phyloP scores from a whole-genome alignment of 1,140 invertebrate species.

The Drosophila simulans region DNA sequence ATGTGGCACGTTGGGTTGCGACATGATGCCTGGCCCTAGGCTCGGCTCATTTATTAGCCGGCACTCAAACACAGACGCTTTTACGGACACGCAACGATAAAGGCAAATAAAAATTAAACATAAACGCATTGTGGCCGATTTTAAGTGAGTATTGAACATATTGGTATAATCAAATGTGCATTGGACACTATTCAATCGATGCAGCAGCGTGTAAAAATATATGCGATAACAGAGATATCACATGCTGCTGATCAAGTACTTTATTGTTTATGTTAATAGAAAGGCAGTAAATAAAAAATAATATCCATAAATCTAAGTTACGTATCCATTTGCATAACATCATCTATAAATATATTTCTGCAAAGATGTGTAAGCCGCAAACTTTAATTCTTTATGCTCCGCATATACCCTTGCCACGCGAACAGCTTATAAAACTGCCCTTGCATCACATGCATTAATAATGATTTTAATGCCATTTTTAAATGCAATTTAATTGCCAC shows the following conservation, averaged over 20 bases:
- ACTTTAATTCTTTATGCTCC: background rate
- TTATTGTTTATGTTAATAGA: no score
- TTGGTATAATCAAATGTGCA: conserved; percentile 57
- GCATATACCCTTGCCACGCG: conserved; percentile 21
- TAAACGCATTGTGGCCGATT: conserved; percentile 45
- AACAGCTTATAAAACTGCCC: conserved; percentile 36
- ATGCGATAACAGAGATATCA: conserved; percentile 38
- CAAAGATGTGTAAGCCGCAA: background rate
- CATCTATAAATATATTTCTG: no score
- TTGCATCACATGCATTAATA: conserved; percentile 48
- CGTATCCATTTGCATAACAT: background rate
- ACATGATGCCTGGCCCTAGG: conserved; percentile 22
- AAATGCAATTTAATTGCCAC: conserved; percentile 76
- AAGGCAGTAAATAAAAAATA: background rate
- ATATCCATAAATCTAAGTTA: background rate
- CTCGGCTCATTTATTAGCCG: conserved; percentile 47
- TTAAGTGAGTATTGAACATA: conserved; percentile 44
- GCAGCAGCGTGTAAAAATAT: conserved; percentile 48
- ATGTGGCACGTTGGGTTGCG: conserved; percentile 33
- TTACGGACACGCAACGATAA: conserved; percentile 18
- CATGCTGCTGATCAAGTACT: background rate
- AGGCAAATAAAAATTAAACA: conserved; percentile 51
- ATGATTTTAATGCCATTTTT: conserved; percentile 64
- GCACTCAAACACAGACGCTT: conserved; percentile 19
- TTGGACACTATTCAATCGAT: conserved; percentile 45